These are phyloP conservation scores for Sitobion miscanthi DNA, from an alignment of 1,140 invertebrate genomes.

Conservation along the genomic window DNA sequence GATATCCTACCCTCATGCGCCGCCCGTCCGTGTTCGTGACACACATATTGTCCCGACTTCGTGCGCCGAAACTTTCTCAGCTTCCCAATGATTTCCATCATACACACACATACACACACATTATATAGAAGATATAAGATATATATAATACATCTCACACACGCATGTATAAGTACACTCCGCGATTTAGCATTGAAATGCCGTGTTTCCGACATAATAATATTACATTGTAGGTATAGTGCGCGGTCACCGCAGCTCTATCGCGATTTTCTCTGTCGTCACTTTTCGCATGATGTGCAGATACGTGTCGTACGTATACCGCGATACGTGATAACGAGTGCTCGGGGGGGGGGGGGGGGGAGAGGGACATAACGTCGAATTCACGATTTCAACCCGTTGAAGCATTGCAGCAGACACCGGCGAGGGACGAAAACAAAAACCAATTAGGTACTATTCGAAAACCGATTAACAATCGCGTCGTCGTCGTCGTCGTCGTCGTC, in stretches of 20 bases:
- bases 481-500: neutral
- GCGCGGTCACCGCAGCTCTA: too few relatives aligned
- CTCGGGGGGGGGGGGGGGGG: too few relatives aligned
- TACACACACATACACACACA: too few relatives aligned
- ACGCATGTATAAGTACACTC: neutral
- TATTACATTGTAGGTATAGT: neutral
- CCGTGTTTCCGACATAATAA: neutral
- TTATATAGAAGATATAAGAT: too few relatives aligned
- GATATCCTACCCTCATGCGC: neutral
- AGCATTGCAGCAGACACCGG: neutral
- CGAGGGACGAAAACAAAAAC: neutral
- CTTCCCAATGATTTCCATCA: neutral
- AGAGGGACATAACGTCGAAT: neutral
- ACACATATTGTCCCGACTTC: constrained; percentile 21
- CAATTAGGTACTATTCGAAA: neutral
- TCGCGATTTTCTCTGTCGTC: neutral
- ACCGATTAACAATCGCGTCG: neutral
- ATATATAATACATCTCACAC: neutral
- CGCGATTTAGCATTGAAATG: constrained; percentile 5
- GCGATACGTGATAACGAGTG: too few relatives aligned
- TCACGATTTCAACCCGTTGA: neutral
- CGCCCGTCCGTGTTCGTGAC: constrained; percentile 20
- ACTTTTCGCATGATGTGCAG: neutral
- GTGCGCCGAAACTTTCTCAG: constrained; percentile 42
- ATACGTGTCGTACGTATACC: too few relatives aligned